A percentile compares a stretch with the other conserved stretches of the same genome.
phyloP scores from a whole-genome alignment of 2,113 vertebrate species.

The Labrus mixtus region DNA sequence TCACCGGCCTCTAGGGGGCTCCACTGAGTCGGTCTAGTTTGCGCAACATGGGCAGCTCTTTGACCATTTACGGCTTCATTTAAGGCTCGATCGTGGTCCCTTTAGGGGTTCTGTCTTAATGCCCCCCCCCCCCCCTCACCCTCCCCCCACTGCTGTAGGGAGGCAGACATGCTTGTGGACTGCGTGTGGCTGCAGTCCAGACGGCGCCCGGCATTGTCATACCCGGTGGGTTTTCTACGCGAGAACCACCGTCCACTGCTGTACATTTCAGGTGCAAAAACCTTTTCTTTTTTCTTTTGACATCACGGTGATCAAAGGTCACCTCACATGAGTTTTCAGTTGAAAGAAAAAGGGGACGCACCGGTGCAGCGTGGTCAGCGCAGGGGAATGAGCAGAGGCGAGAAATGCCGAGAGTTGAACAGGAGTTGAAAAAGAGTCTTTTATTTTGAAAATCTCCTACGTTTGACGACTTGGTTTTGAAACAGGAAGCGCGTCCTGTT shows the following conservation, averaged over 20 bases:
- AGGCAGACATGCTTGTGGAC: slow-evolving; percentile 48
- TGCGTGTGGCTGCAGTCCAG: slow-evolving; percentile 53
- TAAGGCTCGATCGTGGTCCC: slow-evolving; percentile 52
- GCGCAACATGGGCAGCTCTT: slow-evolving; percentile 59
- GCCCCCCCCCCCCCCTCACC: too few relatives aligned
- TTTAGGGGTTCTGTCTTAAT: too few relatives aligned
- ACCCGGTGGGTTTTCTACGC: slow-evolving; percentile 22
- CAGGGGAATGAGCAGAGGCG: slow-evolving; percentile 21
- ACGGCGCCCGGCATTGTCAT: slow-evolving; percentile 28
- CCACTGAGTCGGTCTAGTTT: slow-evolving; percentile 18
- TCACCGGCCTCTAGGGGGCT: slow-evolving; percentile 89
- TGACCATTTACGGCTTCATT: slow-evolving; percentile 61
- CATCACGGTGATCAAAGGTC: slow-evolving; percentile 34
- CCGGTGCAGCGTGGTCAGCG: slow-evolving; percentile 26
- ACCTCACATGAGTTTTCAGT: slow-evolving; percentile 29
- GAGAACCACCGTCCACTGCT: slow-evolving; percentile 44
- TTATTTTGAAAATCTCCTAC: neutral
- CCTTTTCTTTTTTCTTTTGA: slow-evolving; percentile 27
- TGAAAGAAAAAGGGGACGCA: slow-evolving; percentile 18
- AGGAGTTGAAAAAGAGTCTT: slow-evolving; percentile 5
- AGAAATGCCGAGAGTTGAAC: neutral
- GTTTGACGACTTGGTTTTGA: slow-evolving; percentile 12
- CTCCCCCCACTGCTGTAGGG: too few relatives aligned
- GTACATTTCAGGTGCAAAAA: slow-evolving; percentile 63
- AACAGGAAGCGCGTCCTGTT: slow-evolving; percentile 13